Base-by-base conservation (phyloP, 2,113 vertebrate species). In the Leucopsar rothschildi region DNA sequence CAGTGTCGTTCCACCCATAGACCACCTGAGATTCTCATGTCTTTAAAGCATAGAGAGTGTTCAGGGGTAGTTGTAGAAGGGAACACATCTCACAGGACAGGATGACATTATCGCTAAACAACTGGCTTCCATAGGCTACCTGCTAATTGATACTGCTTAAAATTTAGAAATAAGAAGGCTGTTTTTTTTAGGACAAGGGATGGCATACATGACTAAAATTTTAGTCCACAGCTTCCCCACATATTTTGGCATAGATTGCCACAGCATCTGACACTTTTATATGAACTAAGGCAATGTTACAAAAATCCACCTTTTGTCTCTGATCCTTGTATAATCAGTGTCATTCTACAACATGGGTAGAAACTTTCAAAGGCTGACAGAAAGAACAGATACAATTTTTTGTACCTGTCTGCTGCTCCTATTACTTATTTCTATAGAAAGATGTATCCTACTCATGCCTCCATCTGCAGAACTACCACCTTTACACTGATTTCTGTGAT, bases 301-400 rank as follows among this genome's bases (percentile, higher is more conserved):
- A n/a, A 24, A 82, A 83, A 35, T 2, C 1, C 15, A 65, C 4
- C 6, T 71, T 70, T 82, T 82, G 9, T 49, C 27, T 81, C 71
- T 39, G 45, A 53, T 3, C 4, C 56, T 39, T 11, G 4, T 37
- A 15, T 11, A 68, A 77, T 23, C 28, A 20, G 0, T 23, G 5
- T 33, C 57, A 27, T 47, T 47, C 29, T 66, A 81, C 28, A 71
- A 71, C 3, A 35, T 0, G 3, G 2, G 11, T 24, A 86, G 18
- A 81, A 86, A 76, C 0, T 69, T 88, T 22, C 29, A 76, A 69
- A 81, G 44, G 11, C 5, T 59, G 6, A 70, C 12, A 40, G 5
- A 12, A 39, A n/a, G 31, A 93, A 76, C 3, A 79, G 5, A 71
- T 28, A 42, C 0, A 0, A 0, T 1, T 11, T 59, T 80, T 56